Evolutionary conservation across 2,113 vertebrate species (phyloP).

Genomic region (Electrona antarctica): DNA sequence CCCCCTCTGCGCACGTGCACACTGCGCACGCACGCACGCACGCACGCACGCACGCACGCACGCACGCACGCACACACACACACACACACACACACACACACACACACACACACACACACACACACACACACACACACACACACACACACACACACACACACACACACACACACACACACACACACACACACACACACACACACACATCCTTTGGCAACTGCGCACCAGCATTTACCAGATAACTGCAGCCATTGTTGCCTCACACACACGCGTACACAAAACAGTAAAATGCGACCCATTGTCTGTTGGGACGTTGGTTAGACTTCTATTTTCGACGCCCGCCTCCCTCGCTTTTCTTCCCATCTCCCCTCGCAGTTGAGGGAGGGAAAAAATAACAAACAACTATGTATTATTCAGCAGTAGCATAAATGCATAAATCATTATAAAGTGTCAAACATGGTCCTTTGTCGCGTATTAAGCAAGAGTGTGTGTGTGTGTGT

Average conservation of each 20-base stretch:
- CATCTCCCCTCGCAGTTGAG: slow-evolving; percentile 32
- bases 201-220: neutral
- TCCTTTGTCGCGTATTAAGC: slow-evolving; percentile 38
- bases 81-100: neutral
- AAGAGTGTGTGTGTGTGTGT: slow-evolving; percentile 18
- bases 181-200: neutral
- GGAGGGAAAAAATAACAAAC: slow-evolving; percentile 50
- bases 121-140: slow-evolving; percentile 27
- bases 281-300: slow-evolving; percentile 40
- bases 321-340: slow-evolving; percentile 39
- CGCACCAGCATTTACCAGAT: slow-evolving; percentile 19
- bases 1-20: slow-evolving; percentile 8
- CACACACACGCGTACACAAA: slow-evolving; percentile 5
- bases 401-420: slow-evolving; percentile 68
- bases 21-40: slow-evolving; percentile 26
- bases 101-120: slow-evolving; percentile 19
- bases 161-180: neutral
- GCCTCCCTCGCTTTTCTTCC: slow-evolving; percentile 47
- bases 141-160: slow-evolving; percentile 28
- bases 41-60: slow-evolving; percentile 18
- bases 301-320: slow-evolving; percentile 47
- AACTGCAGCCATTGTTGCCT: slow-evolving; percentile 25
- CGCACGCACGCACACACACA: slow-evolving; percentile 23
- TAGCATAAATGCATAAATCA: slow-evolving; percentile 61
- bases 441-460: slow-evolving; percentile 56